Evolutionary conservation across 2,888 invertebrate species (phyloP).

Genomic region (Scaptomyza caliginosa): DNA sequence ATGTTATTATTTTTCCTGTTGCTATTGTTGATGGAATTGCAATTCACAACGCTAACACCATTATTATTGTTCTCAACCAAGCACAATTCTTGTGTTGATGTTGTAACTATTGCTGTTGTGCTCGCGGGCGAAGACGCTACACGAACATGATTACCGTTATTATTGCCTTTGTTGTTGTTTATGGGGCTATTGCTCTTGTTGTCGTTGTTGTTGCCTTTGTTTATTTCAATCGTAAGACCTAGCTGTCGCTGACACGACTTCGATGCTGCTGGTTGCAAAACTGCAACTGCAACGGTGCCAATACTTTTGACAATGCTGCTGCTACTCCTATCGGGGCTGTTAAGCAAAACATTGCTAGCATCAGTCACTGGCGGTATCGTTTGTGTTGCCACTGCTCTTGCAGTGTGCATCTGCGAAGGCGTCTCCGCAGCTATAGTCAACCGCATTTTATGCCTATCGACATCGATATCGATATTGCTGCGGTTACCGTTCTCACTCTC

Average conservation of each 20-base stretch:
- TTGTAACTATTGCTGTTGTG: conserved; percentile 39
- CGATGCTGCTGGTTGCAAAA: conserved; percentile 50
- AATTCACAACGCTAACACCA: conserved; percentile 83
- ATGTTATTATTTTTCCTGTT: conserved; percentile 53
- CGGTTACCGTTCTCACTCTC: conserved; percentile 33
- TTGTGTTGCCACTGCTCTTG: conserved; percentile 52
- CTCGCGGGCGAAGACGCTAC: conserved; percentile 36
- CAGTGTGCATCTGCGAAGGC: conserved; percentile 41
- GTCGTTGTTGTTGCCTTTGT: conserved; percentile 68
- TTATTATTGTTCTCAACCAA: conserved; percentile 79
- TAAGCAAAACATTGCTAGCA: conserved; percentile 72
- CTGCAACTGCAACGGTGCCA: no score
- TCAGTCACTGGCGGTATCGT: conserved; percentile 12
- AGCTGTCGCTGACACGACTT: conserved; percentile 79
- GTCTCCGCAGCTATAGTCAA: conserved; percentile 80
- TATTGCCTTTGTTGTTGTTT: conserved; percentile 49
- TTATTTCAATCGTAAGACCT: conserved; percentile 84
- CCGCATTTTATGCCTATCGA: conserved; percentile 75
- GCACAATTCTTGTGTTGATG: conserved; percentile 58
- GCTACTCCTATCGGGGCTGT: conserved; percentile 34
- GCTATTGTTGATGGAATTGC: conserved; percentile 65
- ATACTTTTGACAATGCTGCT: conserved; percentile 57
- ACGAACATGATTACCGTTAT: conserved; percentile 51
- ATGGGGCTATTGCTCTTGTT: conserved; percentile 48
- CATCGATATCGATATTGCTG: conserved; percentile 34